These are phyloP conservation scores for Plodia interpunctella DNA, from an alignment of 1,140 invertebrate species.

Conservation along the genomic window DNA sequence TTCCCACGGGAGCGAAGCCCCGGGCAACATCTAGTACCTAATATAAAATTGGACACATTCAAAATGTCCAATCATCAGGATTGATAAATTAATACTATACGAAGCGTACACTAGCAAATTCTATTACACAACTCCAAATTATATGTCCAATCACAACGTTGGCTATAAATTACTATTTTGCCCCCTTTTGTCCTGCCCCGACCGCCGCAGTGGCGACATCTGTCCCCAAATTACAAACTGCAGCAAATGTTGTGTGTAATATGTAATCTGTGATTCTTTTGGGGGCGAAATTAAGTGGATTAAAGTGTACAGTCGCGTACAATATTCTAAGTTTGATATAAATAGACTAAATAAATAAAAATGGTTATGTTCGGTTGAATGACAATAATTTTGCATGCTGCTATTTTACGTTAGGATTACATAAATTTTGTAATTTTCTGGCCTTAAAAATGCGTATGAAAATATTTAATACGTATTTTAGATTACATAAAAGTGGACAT, in stretches of 20 bases:
- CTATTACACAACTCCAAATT: background rate
- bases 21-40: no score
- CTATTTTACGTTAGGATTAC: no score
- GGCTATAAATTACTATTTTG: slow-evolving; percentile 1
- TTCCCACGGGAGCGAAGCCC: no score
- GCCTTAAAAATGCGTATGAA: no score
- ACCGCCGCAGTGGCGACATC: slow-evolving; percentile 1
- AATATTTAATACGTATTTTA: no score
- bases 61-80: background rate
- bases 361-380: no score
- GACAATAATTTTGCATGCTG: no score
- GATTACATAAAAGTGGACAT: no score
- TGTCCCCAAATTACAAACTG: slow-evolving; percentile 9
- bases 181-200: background rate
- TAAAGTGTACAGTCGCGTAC: background rate
- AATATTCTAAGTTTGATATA: background rate
- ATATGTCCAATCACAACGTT: background rate
- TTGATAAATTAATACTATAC: no score
- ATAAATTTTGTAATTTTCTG: no score
- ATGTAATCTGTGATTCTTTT: slow-evolving; percentile 8
- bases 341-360: no score
- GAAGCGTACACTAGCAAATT: background rate
- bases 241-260: slow-evolving; percentile 9
- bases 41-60: background rate
- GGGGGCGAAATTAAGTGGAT: slow-evolving; percentile 10